A percentile compares a stretch with the other conserved stretches of the same genome.
Conservation (phyloP, 2,888 invertebrate species). For the Terebella lapidaria region DNA sequence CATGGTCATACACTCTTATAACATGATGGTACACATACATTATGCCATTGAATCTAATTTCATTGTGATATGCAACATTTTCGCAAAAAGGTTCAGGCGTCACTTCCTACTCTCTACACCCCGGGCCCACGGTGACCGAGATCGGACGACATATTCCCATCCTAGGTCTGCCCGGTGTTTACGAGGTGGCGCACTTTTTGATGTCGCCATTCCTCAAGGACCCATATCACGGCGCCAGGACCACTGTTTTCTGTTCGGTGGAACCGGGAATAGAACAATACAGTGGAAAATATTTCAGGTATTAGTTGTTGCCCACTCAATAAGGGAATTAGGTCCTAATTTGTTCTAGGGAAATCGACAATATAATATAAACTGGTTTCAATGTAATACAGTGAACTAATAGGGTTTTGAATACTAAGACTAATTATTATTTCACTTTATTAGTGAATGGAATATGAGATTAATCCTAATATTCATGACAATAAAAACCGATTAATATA, state of each 20-base stretch:
- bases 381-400: too few relatives aligned
- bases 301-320: too few relatives aligned
- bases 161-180: slow-evolving; percentile 25
- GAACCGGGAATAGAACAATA: slow-evolving; percentile 29
- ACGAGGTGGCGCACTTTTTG: slow-evolving; percentile 25
- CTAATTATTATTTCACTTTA: background rate
- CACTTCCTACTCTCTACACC: slow-evolving; percentile 15
- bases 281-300: slow-evolving; percentile 42
- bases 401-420: too few relatives aligned
- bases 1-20: too few relatives aligned
- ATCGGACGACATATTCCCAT: slow-evolving; percentile 29
- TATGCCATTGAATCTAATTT: too few relatives aligned
- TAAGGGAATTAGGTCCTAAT: too few relatives aligned
- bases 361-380: background rate
- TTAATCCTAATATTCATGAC: background rate
- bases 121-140: slow-evolving; percentile 13
- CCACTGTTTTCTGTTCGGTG: slow-evolving; percentile 35
- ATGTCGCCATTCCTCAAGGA: slow-evolving; percentile 31
- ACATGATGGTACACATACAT: too few relatives aligned
- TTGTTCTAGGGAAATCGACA: background rate
- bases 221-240: slow-evolving; percentile 39
- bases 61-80: too few relatives aligned
- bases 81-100: slow-evolving; percentile 16
- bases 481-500: background rate
- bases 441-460: background rate